Evolutionary conservation across 1,140 invertebrate species (phyloP), one percentile per base, ranked within the genome.

Genomic region (Aphelinus certus): DNA sequence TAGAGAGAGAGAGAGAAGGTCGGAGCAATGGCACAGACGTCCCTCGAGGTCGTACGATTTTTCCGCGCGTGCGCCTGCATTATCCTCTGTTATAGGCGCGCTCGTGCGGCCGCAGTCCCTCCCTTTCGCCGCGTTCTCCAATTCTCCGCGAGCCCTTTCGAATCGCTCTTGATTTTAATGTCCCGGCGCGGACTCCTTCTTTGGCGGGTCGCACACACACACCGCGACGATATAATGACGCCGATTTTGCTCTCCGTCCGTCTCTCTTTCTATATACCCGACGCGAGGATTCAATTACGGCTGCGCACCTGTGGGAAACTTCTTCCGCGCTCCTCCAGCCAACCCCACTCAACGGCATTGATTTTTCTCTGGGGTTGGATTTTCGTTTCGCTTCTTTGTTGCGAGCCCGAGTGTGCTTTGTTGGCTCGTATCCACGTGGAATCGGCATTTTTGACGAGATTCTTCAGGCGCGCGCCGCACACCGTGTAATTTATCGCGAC

Each of bases 21-120:
- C 68, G 63, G 56, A 76, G 74, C 73, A 71, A 70, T 42, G 63
- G 64, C 70, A 71, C 73, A 58, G 53, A 60, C 55, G 74, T 76
- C 68, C 68, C 71, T 49, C 68, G 68, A 71, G 64, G 67, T 66
- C n/a, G 48, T 55, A 66, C 56, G 67, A 71, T 76, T 71, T 71
- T 70, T 71, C 48, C 68, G 9, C 56, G 42, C 46, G 46, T 63
- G 7, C 43, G 7, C 26, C 26, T 5, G 49, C 60, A 45, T 7
- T 48, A 3, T 46, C 47, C 69, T 55, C 49, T 49, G 10, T 48
- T 58, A 42, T 51, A 10, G 1, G 46, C 43, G 53, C 60, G 53
- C 43, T 60, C 42, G 10, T 43, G 4, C 26, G 2, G 1, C 46
- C 43, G 61, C 45, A 26, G 53, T 2, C 46, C 5, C 49, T 49